Evolutionary conservation across 2,797 vertebrate species (phyloP).

Genomic region (Clarias pachynema): DNA sequence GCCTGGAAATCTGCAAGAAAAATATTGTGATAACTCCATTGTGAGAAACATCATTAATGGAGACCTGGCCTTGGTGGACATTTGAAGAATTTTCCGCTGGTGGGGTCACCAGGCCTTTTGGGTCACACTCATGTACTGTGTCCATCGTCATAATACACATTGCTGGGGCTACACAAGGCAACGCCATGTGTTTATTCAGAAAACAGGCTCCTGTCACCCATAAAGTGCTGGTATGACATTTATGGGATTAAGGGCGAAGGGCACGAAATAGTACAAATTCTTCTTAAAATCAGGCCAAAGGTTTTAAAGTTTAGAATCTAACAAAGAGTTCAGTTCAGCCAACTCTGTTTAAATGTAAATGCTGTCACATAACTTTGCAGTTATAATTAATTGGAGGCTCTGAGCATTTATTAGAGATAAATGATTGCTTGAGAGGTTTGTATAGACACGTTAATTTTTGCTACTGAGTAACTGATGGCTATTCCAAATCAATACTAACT

Average conservation of each 20-base stretch:
- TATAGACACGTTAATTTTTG: not conserved
- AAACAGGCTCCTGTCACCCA: slow-evolving; percentile 76
- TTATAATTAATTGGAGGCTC: not conserved
- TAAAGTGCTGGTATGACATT: slow-evolving; percentile 66
- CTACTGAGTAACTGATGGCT: not conserved
- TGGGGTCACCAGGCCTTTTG: slow-evolving; percentile 74
- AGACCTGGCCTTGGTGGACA: slow-evolving; percentile 73
- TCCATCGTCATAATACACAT: slow-evolving; percentile 81
- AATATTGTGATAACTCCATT: slow-evolving; percentile 89
- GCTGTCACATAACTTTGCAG: not conserved
- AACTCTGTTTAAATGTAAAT: slow-evolving; percentile 16
- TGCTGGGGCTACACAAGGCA: slow-evolving; percentile 77
- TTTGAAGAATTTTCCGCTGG: slow-evolving; percentile 82
- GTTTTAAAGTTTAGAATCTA: slow-evolving; percentile 46
- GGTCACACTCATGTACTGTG: slow-evolving; percentile 78
- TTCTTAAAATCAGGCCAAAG: slow-evolving; percentile 34
- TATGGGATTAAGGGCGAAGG: slow-evolving; percentile 56
- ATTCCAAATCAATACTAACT: not conserved
- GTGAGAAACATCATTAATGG: slow-evolving; percentile 85
- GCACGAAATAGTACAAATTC: slow-evolving; percentile 34
- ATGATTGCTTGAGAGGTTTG: not conserved
- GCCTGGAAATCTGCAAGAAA: slow-evolving; percentile 82
- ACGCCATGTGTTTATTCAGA: slow-evolving; percentile 81
- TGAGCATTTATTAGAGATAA: not conserved
- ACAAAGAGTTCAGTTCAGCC: slow-evolving; percentile 29